phyloP scores from a whole-genome alignment of 2,797 vertebrate genomes.

The Fistularia commersonii region DNA sequence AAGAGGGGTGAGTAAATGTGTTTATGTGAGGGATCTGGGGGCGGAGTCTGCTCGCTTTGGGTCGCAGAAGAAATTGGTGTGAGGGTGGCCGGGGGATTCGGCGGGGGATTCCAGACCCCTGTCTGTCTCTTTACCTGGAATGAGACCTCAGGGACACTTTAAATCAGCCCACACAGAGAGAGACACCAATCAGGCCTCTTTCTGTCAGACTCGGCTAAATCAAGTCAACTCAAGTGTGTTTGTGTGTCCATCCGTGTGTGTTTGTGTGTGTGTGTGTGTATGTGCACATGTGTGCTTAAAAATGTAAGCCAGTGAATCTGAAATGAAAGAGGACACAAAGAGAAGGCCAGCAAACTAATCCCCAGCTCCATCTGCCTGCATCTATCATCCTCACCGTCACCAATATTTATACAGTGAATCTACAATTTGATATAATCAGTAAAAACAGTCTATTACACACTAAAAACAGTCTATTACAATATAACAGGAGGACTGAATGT shows the following conservation, averaged over 20 bases:
- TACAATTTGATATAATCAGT: not conserved
- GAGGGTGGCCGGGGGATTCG: slow-evolving; percentile 21
- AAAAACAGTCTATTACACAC: not conserved
- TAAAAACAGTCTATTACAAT: not conserved
- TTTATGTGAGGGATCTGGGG: slow-evolving; percentile 31
- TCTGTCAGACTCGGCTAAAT: slow-evolving; percentile 50
- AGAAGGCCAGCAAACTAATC: slow-evolving; percentile 4
- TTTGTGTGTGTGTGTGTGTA: slow-evolving; percentile 19
- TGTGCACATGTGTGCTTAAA: slow-evolving; percentile 20
- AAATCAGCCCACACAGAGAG: slow-evolving; percentile 87
- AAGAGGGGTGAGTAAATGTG: slow-evolving; percentile 19
- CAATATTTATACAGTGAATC: not conserved
- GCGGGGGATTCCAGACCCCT: slow-evolving; percentile 71
- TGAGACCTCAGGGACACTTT: slow-evolving; percentile 80
- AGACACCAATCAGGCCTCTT: slow-evolving; percentile 64
- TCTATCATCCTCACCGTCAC: slow-evolving; percentile 10
- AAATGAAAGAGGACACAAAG: slow-evolving; percentile 2
- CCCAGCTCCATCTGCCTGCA: slow-evolving; percentile 1
- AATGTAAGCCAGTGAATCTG: slow-evolving; percentile 1
- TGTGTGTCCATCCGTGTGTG: slow-evolving; percentile 3
- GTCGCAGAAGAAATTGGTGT: slow-evolving; percentile 42
- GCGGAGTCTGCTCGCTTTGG: slow-evolving; percentile 30
- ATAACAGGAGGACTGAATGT: not conserved
- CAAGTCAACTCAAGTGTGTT: slow-evolving; percentile 48
- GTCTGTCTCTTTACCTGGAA: slow-evolving; percentile 81